Conservation (phyloP, 2,113 vertebrate species). For the Callorhinus ursinus region DNA sequence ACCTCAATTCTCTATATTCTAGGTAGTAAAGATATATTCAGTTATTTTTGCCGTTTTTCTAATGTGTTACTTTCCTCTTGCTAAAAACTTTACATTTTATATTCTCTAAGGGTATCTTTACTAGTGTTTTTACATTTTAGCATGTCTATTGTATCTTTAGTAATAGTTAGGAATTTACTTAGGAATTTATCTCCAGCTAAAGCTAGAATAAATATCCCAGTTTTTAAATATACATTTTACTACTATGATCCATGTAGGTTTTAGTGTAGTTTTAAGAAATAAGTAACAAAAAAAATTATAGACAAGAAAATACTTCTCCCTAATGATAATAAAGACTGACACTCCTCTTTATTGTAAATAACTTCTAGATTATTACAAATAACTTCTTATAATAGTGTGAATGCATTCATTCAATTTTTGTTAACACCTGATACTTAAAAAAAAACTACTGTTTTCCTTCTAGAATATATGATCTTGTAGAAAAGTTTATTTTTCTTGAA, state of each 20-base stretch:
- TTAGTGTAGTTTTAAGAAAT: not conserved
- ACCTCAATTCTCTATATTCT: not conserved
- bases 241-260: not conserved
- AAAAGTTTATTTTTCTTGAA: conserved; percentile 4
- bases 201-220: not conserved
- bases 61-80: not conserved
- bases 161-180: not conserved
- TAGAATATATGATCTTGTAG: not conserved
- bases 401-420: not conserved
- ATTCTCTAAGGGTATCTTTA: not conserved
- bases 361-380: not conserved
- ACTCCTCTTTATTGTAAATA: not conserved
- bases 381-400: not conserved
- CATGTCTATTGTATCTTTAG: not conserved
- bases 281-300: not conserved
- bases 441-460: not conserved
- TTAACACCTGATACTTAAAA: not conserved
- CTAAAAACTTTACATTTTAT: not conserved
- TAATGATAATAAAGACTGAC: not conserved
- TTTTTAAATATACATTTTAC: not conserved
- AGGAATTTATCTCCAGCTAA: not conserved
- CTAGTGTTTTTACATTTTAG: not conserved
- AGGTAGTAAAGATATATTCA: not conserved
- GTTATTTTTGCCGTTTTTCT: not conserved
- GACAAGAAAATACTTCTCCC: not conserved